Base-by-base conservation (phyloP, 2,113 vertebrate species). In the Megaleporinus macrocephalus region DNA sequence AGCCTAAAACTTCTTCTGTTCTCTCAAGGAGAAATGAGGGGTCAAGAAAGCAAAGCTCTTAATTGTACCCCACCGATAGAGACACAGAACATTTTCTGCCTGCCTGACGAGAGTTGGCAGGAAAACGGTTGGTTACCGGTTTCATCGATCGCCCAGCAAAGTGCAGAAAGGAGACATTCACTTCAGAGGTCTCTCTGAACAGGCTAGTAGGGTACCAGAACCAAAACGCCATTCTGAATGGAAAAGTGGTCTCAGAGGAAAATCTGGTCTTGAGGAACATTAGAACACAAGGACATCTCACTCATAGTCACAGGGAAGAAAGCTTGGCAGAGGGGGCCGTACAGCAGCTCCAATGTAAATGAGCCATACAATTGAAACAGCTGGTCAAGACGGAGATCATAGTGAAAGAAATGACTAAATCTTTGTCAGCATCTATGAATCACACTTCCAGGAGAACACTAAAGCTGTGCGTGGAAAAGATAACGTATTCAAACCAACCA, bases 1-100 rank as follows among this genome's bases (percentile, higher is more conserved):
- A 13, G 36, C 49, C 41, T 41, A 65, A 73, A 73, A 20, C 70
- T 30, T 18, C 49, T 63, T 72, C 57, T 29, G 15, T 24, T 74
- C 57, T 55, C 71, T 74, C 18, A 72, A 53, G 13, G 30, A 24
- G 78, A 72, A 26, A 62, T 11, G 14, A 11, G n/a, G 65, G 70
- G 71, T 81, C 79, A 81, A 66, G 59, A 15, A 65, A 53, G 36
- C 61, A 36, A 74, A 81, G 49, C 47, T 81, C 62, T 75, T 75
- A 65, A 75, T 81, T 75, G n/a, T 44, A 59, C 30, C 72, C 47
- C 62, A 47, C 22, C 68, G 71, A 57, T 2, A 76, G n/a, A 75
- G 33, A 81, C 73, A 57, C 30, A 15, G 18, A 20, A 44, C 22
- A 44, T 66, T 65, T 63, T 51, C 59, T 26, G 41, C 76, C 30